phyloP scores from a whole-genome alignment of 2,888 invertebrate genomes.

The Drepanosiphum platanoidis region DNA sequence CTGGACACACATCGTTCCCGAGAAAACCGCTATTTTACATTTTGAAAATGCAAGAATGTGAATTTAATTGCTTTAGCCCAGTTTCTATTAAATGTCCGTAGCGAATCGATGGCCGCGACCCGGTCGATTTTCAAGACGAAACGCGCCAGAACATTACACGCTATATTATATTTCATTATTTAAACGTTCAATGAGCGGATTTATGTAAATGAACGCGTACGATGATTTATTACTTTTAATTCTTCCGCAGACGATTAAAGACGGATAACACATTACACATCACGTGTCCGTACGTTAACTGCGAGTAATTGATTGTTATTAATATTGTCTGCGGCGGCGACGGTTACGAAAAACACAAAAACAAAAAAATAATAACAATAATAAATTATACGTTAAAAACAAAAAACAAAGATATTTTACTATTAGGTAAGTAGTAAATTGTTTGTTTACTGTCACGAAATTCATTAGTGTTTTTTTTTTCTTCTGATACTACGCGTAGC shows the following conservation, averaged over 20 bases:
- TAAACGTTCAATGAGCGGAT: neutral
- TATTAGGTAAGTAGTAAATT: neutral
- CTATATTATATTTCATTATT: neutral
- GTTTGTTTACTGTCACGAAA: slow-evolving; percentile 3
- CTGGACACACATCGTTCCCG: neutral
- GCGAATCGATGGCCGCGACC: neutral
- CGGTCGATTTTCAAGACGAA: neutral
- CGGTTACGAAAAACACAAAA: neutral
- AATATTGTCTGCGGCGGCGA: neutral
- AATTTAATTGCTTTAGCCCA: slow-evolving; percentile 48
- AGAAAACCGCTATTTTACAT: slow-evolving; percentile 38
- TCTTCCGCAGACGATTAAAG: neutral
- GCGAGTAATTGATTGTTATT: slow-evolving; percentile 36
- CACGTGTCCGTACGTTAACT: neutral
- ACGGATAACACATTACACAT: slow-evolving; percentile 1
- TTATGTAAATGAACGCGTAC: neutral
- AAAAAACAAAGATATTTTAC: neutral
- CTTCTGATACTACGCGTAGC: neutral
- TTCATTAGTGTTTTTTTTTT: slow-evolving; percentile 31
- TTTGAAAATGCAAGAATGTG: slow-evolving; percentile 28
- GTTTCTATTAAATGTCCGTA: slow-evolving; percentile 15
- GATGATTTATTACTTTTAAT: slow-evolving; percentile 41
- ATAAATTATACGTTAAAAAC: neutral
- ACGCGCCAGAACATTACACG: neutral
- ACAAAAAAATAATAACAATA: neutral